Base-by-base conservation (phyloP, 2,888 invertebrate species). In the Oscheius sp. region DNA sequence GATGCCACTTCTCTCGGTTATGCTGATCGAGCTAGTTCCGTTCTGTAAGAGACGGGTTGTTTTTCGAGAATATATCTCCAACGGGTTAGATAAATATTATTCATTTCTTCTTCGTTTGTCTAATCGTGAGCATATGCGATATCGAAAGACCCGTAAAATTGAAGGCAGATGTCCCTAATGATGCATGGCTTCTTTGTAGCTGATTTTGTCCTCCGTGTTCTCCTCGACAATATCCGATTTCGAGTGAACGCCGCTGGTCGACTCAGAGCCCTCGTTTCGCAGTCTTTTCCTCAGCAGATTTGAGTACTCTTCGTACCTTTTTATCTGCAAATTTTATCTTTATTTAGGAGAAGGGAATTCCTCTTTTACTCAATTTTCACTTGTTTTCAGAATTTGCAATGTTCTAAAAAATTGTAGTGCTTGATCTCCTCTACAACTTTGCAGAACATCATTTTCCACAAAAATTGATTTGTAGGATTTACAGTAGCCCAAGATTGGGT, bases 101-200 rank as follows among this genome's bases (percentile, higher is more conserved):
- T 42, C 12, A 42, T 42, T 42, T n/a, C 42, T n/a, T n/a, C n/a
- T n/a, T n/a, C n/a, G n/a, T n/a, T n/a, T n/a, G n/a, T n/a, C n/a
- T n/a, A n/a, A n/a, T n/a, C n/a, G 15, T 55, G 61, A 61, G 61
- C 61, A 61, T 4, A 45, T n/a, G n/a, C 55, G 61, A 45, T 45
- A 31, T 45, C 27, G 12, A 42, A 29, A 25, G 17, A 61, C 45
- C 45, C 61, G 57, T 57, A 34, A 34, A 23, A 8, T 34, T 37
- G 57, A 52, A 52, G 52, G 52, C 52, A 27, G 29, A 34, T 10
- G 27, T 34, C n/a, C 15, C 65, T 65, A 69, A 45, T 53, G 53
- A 25, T 69, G 69, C 45, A 64, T 69, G n/a, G 69, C 69, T 45
- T 69, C 69, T 42, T 53, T 39, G 34, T 69, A 69, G 53, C 69